Base-by-base conservation (phyloP, 1,140 invertebrate species). In the Drosophila ironensis region DNA sequence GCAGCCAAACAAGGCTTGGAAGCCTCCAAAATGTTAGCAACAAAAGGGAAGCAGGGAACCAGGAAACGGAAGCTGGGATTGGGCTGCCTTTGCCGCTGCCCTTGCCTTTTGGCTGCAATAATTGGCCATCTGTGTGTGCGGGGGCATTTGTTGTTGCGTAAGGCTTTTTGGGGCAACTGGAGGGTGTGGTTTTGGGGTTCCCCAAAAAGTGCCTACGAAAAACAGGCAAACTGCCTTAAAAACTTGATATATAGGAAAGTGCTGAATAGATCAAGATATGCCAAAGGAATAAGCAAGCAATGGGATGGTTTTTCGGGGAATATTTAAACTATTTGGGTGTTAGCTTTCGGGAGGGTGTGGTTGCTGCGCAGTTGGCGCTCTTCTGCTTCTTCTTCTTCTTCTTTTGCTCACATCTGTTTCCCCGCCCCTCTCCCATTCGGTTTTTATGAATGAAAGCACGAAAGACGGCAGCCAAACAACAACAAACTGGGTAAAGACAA, bases 121-220 rank as follows among this genome's bases (percentile, higher is more conserved):
- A 75, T 66, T 76, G 66, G 37, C 53, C 44, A 56, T 52, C 59
- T 72, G 48, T 67, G 66, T 76, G 46, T 11, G 54, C 28, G 17
- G 7, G n/a, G 40, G 16, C n/a, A 66, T 57, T 82, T 81, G 72
- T 82, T 82, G 69, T 82, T 82, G 77, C 77, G 77, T 82, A 82
- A 82, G 78, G 75, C 75, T 86, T 87, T 87, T 74, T 87, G 77
- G 82, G 82, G 60, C 82, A 87, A 67, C 59, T 71, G 61, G 80
- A 87, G 82, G 82, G 82, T 84, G 81, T 87, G 81, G 81, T 80
- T 84, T 72, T 75, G 64, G 46, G 51, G 45, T 54, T 25, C n/a
- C 51, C 16, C 22, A 44, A 27, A 45, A 17, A 9, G 4, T n/a
- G n/a, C n/a, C n/a, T n/a, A n/a, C n/a, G n/a, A n/a, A n/a, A n/a